phyloP scores from a whole-genome alignment of 2,113 vertebrate genomes.

The Promerops cafer region DNA sequence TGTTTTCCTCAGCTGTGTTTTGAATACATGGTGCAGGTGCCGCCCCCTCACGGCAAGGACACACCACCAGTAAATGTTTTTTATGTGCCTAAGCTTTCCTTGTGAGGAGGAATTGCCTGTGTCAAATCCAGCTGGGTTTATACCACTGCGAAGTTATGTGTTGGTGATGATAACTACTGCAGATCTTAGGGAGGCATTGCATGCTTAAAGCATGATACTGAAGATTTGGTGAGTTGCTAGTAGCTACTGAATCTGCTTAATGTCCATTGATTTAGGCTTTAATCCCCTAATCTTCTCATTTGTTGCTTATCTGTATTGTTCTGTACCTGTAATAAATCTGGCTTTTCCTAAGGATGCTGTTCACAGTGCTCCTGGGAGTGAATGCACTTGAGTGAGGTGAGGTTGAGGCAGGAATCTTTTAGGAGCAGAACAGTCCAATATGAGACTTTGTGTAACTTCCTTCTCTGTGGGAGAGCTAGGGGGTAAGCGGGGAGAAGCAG shows the following conservation, averaged over 20 bases:
- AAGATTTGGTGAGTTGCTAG: neutral
- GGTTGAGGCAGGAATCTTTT: neutral
- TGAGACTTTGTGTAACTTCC: neutral
- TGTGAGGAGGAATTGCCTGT: neutral
- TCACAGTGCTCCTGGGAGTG: neutral
- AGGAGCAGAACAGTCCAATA: neutral
- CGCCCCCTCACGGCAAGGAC: neutral
- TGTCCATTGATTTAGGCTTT: neutral
- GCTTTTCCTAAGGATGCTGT: neutral
- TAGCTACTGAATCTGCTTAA: neutral
- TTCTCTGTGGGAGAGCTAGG: neutral
- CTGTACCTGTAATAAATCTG: neutral
- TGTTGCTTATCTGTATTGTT: neutral
- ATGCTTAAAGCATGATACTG: neutral
- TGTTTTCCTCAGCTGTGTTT: neutral
- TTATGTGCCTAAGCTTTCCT: neutral
- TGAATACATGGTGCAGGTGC: accelerated
- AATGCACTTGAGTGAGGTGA: neutral
- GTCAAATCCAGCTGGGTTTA: neutral
- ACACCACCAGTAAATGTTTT: neutral
- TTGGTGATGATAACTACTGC: neutral
- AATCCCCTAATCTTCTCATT: neutral
- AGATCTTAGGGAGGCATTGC: neutral
- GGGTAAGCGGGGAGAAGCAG: accelerated
- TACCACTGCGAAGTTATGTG: accelerated